Base-by-base conservation (phyloP, 1,140 invertebrate genomes). In the Triops longicaudatus region DNA sequence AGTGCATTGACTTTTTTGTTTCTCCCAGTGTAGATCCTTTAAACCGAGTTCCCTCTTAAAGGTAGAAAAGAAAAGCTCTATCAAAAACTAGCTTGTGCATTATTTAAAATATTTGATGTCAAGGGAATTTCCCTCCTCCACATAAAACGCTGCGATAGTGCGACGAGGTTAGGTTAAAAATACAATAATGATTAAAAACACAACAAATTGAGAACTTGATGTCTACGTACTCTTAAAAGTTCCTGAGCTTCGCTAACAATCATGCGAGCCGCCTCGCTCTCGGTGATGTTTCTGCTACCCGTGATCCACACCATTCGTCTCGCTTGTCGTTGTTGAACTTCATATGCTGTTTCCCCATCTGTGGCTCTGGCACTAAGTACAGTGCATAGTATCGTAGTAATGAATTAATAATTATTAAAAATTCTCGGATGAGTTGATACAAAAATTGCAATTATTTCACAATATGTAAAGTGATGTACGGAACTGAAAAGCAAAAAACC, bases 221-320 rank as follows among this genome's bases (percentile, higher is more conserved):
- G 71, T 37, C 6, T 77, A 50, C 37, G 75, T 74, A 85, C 84
- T 81, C 90, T 84, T 6, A 93, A 83, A 84, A 89, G 88, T 79
- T 86, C 85, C 81, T 93, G 89, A 22, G 96, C 94, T 85, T 96
- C 93, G 43, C 87, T 80, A 44, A 98, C 90, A 5, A 98, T 86
- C 74, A 93, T 85, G 77, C 86, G 82, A 26, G 96, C 93, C 22
- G 94, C 95, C 84, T 97, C 90, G 78, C 85, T 87, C 72, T 93
- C 90, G 44, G 93, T 94, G 77, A 97, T 85, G 26, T 91, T 92
- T 81, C 90, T 88, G 83, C 89, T 90, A 17, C 94, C 95, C 1
- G 90, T 93, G 27, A 98, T 89, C 87, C 92, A 97, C 78, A 97
- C 84, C 81, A 88, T 88, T 82, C 88, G 87, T 74, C 89, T 87